phyloP scores from a whole-genome alignment of 2,797 vertebrate species.

The Lates japonicus region DNA sequence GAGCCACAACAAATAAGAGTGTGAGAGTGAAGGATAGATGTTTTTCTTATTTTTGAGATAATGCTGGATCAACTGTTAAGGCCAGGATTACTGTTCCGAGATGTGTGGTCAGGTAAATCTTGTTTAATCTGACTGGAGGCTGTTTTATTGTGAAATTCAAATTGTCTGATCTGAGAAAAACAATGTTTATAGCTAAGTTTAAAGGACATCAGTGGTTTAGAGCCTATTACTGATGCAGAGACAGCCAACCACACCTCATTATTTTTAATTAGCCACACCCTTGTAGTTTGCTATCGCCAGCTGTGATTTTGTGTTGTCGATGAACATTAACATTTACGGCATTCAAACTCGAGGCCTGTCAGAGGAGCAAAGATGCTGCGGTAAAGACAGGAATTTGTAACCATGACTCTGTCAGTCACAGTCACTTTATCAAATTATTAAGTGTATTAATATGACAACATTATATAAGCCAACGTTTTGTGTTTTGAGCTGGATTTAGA shows the following conservation, averaged over 20 bases:
- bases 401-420: too few species aligned
- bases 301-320: background rate
- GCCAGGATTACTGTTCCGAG: background rate
- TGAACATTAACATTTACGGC: background rate
- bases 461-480: slow-evolving; percentile 30
- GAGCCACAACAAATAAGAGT: too few species aligned
- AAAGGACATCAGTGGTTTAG: background rate
- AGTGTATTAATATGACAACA: slow-evolving; percentile 26
- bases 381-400: background rate
- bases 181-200: background rate
- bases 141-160: slow-evolving; percentile 9
- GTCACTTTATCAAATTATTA: slow-evolving; percentile 13
- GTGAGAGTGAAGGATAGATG: background rate
- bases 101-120: background rate
- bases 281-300: background rate
- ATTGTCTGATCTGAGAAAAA: background rate
- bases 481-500: slow-evolving; percentile 37
- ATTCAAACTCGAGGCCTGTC: background rate
- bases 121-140: background rate
- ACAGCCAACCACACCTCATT: background rate
- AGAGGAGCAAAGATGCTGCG: background rate
- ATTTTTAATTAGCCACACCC: background rate
- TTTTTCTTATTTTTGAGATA: too few species aligned
- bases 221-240: background rate
- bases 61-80: background rate